Conservation (phyloP, 2,113 vertebrate genomes). For the Carollia perspicillata region DNA sequence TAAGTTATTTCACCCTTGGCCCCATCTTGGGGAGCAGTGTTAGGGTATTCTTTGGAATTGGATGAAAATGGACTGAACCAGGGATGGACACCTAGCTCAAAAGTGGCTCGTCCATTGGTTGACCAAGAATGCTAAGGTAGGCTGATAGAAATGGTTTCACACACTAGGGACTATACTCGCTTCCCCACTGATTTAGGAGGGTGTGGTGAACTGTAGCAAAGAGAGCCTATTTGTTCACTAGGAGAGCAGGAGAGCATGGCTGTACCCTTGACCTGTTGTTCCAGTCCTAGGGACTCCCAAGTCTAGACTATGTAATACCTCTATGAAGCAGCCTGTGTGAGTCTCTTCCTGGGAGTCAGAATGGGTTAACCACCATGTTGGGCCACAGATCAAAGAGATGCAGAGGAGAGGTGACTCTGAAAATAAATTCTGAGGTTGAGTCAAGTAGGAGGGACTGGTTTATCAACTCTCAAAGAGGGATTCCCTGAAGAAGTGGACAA, state of each 20-base stretch:
- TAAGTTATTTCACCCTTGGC: not conserved
- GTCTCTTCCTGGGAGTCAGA: not conserved
- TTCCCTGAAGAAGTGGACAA: slow-evolving; percentile 70
- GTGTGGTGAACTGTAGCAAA: not conserved
- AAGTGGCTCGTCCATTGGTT: not conserved
- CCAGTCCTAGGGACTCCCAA: not conserved
- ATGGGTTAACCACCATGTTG: not conserved
- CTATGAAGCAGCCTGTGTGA: not conserved
- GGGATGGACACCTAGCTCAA: not conserved
- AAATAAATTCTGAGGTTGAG: not conserved
- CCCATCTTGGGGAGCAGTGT: not conserved
- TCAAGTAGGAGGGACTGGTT: not conserved
- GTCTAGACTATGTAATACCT: not conserved
- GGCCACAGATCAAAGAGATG: not conserved
- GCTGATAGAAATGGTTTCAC: not conserved
- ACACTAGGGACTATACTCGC: not conserved
- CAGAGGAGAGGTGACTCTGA: not conserved
- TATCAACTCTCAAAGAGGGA: not conserved
- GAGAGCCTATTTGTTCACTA: not conserved
- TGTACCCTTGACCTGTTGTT: not conserved
- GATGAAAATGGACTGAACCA: not conserved
- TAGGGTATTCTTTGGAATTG: not conserved
- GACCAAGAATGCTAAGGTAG: not conserved
- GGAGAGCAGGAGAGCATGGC: not conserved
- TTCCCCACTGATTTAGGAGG: not conserved